Base-by-base conservation (phyloP, 2,888 invertebrate species). In the Diachrysia chrysitis region DNA sequence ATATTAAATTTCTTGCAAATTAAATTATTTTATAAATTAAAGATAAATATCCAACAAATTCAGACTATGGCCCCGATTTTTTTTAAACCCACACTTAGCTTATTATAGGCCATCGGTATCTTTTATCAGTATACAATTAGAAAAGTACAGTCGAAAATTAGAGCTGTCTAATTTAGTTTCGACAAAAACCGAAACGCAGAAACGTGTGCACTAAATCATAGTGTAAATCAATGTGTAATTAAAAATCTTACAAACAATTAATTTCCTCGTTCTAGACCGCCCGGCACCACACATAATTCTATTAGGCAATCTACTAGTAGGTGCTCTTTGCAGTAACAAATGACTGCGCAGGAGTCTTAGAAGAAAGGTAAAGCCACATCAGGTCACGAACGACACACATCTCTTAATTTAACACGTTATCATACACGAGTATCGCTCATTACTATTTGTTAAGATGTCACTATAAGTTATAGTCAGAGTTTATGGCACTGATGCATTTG, bases 381-480 rank as follows among this genome's bases (percentile, higher is more conserved):
- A 48, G 83, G 88, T 89, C 91, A 91, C 89, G 89, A 87, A 72
- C 75, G 79, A 80, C 86, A 86, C 83, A 86, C 85, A 89, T 90
- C 90, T 91, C 92, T 93, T 93, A 88, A 92, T 93, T 91, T 89
- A 88, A 87, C 78, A 85, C 73, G 82, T 88, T 90, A 93, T 93
- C 93, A 78, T 72, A 88, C 92, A 91, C 92, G 90, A 92, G 90
- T 86, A 93, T 93, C 93, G 77, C 71, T 78, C 79, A 83, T 91
- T 89, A 91, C 89, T 92, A 90, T 89, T 88, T 86, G 87, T 88
- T 87, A 85, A 86, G 88, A 89, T 89, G 88, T 82, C 86, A 85
- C 71, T 84, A 78, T 79, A 78, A 77, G 71, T 63, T 55, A 56
- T 64, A 58, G 63, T 55, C 48, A 51, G 6, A 46, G 42, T 42